Evolutionary conservation across 2,797 vertebrate genomes (phyloP).

Genomic region (Tamandua tetradactyla): DNA sequence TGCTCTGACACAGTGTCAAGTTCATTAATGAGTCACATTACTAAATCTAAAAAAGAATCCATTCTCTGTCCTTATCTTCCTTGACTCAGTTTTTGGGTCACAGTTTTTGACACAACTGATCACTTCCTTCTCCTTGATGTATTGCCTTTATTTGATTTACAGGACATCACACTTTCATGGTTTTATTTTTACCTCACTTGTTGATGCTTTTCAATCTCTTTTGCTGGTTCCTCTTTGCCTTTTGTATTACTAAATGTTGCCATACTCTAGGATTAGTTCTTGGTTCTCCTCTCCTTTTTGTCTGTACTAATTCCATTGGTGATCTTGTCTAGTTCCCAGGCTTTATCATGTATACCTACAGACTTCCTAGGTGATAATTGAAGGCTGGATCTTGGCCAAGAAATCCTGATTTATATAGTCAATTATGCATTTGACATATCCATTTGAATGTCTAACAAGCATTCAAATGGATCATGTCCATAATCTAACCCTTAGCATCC

Average conservation of each 20-base stretch:
- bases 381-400: not conserved
- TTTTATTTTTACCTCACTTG: not conserved
- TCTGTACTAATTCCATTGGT: not conserved
- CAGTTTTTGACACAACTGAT: not conserved
- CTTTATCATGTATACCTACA: not conserved
- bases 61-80: not conserved
- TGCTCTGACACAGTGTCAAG: not conserved
- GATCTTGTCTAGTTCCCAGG: not conserved
- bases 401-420: not conserved
- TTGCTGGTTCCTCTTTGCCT: not conserved
- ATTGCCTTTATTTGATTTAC: not conserved
- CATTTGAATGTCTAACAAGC: not conserved
- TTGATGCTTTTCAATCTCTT: not conserved
- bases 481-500: not conserved
- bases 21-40: not conserved
- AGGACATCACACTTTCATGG: not conserved
- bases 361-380: not conserved
- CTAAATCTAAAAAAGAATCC: not conserved
- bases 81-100: not conserved
- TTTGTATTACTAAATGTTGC: not conserved
- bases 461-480: not conserved
- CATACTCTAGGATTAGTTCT: not conserved
- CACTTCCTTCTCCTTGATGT: not conserved
- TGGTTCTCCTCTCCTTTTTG: not conserved
- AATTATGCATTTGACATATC: not conserved